Percentiles rank a stretch among this genome's conserved stretches.
These are phyloP conservation scores for Tetranychus piercei DNA, from an alignment of 2,888 invertebrate genomes.

Conservation along the genomic window DNA sequence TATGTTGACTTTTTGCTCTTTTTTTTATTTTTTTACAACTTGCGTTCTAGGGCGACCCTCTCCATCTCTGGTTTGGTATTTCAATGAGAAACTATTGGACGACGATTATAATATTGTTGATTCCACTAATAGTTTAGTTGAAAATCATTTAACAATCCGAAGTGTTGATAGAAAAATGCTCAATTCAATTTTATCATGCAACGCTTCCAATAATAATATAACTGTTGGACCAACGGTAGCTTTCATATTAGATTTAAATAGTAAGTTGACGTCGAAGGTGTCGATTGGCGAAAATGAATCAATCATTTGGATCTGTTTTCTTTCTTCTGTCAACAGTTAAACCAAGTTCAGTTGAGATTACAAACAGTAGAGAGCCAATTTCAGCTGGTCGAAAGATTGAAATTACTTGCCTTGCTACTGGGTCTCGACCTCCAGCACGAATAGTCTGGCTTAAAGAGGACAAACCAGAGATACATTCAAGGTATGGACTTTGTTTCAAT, in stretches of 20 bases:
- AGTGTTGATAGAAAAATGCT: not conserved
- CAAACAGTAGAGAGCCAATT: not conserved
- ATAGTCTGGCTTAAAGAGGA: not conserved
- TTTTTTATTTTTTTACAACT: too few relatives aligned
- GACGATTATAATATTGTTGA: not conserved
- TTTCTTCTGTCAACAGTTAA: not conserved
- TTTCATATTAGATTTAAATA: not conserved
- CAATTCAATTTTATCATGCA: slow-evolving; percentile 3
- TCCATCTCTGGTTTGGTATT: not conserved
- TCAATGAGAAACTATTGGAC: not conserved
- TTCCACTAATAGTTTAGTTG: not conserved
- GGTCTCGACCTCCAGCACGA: not conserved
- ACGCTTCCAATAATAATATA: not conserved
- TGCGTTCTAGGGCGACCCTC: not conserved
- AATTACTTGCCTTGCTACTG: not conserved
- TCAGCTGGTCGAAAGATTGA: not conserved
- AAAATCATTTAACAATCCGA: not conserved
- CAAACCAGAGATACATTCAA: not conserved
- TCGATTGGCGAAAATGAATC: not conserved
- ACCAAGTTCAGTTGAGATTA: not conserved
- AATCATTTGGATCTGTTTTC: too few relatives aligned
- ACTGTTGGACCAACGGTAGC: not conserved
- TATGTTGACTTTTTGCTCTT: too few relatives aligned
- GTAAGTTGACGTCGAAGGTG: not conserved
- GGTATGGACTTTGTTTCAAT: not conserved